Percentiles rank a stretch among this genome's conserved stretches.
Evolutionary conservation across 2,888 invertebrate genomes (phyloP).

Genomic region (Papilio protenor): DNA sequence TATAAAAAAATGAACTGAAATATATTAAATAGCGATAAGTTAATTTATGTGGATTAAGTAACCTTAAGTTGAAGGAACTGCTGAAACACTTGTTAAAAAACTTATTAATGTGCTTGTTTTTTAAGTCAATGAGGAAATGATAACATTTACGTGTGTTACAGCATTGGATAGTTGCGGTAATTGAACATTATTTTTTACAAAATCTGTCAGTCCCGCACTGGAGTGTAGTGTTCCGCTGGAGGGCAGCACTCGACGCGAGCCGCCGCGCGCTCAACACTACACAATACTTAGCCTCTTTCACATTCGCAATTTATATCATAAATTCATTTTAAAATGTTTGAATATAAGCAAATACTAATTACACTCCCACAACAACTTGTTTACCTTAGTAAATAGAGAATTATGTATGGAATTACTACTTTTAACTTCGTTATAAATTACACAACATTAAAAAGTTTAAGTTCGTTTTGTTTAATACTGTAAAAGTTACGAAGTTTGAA

Average conservation of each 20-base stretch:
- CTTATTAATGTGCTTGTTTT: not conserved
- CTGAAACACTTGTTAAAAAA: not conserved
- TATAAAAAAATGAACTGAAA: too few relatives aligned
- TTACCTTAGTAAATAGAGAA: not conserved
- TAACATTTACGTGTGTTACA: not conserved
- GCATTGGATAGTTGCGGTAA: not conserved
- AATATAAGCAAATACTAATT: not conserved
- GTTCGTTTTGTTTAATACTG: not conserved
- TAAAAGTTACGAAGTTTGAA: not conserved
- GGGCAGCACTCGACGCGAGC: constrained; percentile 5
- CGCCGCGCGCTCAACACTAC: not conserved
- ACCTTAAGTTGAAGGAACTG: not conserved
- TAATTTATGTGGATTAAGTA: not conserved
- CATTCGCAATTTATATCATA: not conserved
- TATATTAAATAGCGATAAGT: too few relatives aligned
- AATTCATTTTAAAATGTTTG: not conserved
- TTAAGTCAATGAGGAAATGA: not conserved
- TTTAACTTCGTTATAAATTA: not conserved
- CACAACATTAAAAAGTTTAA: not conserved
- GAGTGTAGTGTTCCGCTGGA: not conserved
- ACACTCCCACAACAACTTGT: not conserved
- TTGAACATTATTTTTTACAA: not conserved
- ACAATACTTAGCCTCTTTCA: not conserved
- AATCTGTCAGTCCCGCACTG: not conserved
- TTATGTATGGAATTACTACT: not conserved